Percentiles rank a stretch among this genome's conserved stretches.
phyloP scores from a whole-genome alignment of 2,888 invertebrate genomes.

The Carcina quercana region DNA sequence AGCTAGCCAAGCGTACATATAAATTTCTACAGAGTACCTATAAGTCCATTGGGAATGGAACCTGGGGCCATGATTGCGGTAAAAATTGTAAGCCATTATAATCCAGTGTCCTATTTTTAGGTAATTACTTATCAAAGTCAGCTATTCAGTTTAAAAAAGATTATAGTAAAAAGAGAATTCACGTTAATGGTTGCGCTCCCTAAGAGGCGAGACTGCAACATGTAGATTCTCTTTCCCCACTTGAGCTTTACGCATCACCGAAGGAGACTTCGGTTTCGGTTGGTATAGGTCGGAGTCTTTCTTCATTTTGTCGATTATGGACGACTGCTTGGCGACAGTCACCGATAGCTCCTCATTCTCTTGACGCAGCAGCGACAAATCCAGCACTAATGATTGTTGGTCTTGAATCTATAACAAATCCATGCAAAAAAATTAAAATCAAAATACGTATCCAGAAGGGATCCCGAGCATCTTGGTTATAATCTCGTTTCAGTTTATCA shows the following conservation, averaged over 20 bases:
- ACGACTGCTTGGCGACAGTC: conserved; percentile 59
- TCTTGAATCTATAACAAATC: conserved; percentile 51
- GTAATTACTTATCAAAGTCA: too few relatives aligned
- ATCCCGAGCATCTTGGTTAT: too few relatives aligned
- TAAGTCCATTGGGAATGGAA: too few relatives aligned
- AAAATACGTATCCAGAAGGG: too few relatives aligned
- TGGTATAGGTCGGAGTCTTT: conserved; percentile 49
- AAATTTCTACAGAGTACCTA: too few relatives aligned
- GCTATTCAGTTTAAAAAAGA: too few relatives aligned
- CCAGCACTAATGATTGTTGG: conserved; percentile 63
- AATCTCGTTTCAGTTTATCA: too few relatives aligned
- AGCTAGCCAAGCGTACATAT: too few relatives aligned
- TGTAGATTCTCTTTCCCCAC: conserved; percentile 65
- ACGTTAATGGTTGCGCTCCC: conserved; percentile 57
- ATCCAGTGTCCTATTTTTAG: too few relatives aligned
- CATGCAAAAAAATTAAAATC: neutral
- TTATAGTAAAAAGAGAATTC: too few relatives aligned
- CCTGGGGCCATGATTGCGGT: too few relatives aligned
- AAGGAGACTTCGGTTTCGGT: conserved; percentile 55
- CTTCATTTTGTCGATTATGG: conserved; percentile 59
- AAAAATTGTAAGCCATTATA: too few relatives aligned
- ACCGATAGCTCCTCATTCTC: conserved; percentile 63
- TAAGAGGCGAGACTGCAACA: conserved; percentile 52
- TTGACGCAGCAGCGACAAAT: conserved; percentile 59
- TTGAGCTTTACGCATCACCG: conserved; percentile 44